Evolutionary conservation across 2,888 invertebrate species (phyloP).

Genomic region (Cerastis rubricosa): DNA sequence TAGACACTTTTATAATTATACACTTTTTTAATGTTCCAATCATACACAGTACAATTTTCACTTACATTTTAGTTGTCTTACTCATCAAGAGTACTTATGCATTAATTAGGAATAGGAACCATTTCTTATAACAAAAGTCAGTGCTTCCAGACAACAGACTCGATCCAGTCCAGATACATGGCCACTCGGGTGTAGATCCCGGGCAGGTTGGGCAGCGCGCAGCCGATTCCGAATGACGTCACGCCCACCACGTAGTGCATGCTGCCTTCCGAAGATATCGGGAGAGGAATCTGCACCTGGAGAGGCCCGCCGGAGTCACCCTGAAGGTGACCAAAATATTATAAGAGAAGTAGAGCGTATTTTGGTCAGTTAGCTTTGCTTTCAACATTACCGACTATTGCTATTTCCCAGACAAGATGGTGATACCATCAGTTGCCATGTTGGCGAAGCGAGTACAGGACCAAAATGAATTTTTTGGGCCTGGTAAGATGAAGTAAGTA

Average conservation of each 20-base stretch:
- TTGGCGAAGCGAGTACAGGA: neutral
- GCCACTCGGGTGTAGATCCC: slow-evolving; percentile 81
- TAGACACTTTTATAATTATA: neutral
- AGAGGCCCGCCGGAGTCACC: slow-evolving; percentile 93
- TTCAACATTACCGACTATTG: neutral
- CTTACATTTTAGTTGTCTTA: neutral
- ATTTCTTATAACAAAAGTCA: neutral
- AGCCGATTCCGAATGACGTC: slow-evolving; percentile 81
- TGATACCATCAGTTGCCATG: neutral
- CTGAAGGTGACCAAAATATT: neutral
- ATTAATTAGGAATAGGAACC: neutral
- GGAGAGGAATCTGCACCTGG: slow-evolving; percentile 76
- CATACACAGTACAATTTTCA: neutral
- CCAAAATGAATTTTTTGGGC: neutral
- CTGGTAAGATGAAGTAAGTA: neutral
- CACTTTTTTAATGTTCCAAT: neutral
- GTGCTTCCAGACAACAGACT: slow-evolving; percentile 77
- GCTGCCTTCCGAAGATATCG: slow-evolving; percentile 58
- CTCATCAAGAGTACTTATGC: no score
- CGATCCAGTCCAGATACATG: slow-evolving; percentile 83
- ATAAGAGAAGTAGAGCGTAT: neutral
- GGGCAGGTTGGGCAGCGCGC: slow-evolving; percentile 75
- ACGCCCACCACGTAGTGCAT: slow-evolving; percentile 81
- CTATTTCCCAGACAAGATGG: neutral
- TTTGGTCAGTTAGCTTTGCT: neutral